Base-by-base conservation (phyloP, 1,140 invertebrate species). In the Drosophila sproati region DNA sequence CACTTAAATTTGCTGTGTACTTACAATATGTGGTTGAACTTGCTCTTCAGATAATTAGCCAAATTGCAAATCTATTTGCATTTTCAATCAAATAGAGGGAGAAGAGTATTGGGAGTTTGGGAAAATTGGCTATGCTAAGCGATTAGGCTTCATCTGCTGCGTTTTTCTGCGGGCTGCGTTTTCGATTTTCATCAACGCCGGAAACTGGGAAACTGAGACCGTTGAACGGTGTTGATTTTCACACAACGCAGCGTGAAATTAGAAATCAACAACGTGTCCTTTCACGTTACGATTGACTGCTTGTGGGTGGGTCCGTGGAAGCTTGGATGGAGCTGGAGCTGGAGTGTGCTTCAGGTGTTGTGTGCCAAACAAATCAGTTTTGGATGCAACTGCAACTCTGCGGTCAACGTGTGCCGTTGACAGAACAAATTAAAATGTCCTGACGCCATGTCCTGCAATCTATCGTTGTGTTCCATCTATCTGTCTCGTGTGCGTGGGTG, bases 231-330 rank as follows among this genome's bases (percentile, higher is more conserved):
- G 85, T 88, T 85, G 86, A 88, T 85, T 89, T 89, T 89, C 85
- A 85, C 85, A 89, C 85, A 80, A 77, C 86, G 78, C 78, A 85
- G 86, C 85, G 85, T 89, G 85, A 89, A 89, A 89, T 89, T 89
- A 89, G 85, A 89, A 89, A 80, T 89, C 83, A 87, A 80, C 83
- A 83, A 79, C 77, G 54, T 74, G 83, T 82, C 67, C 67, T 82
- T 67, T 77, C 57, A 67, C 67, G 51, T 12, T 6, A 29, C 10
- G n/a, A 20, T 20, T 37, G 31, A 7, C n/a, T 10, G 34, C 43
- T 28, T 43, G 5, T 8, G 8, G 43, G 51, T 54, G n/a, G 45
- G 56, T 10, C 7, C 37, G 31, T 52, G 12, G 10, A 32, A 12
- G 39, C 20, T 39, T 35, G 37, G 5, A 0, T 6, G 12, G 41